Conservation (phyloP, 1,140 invertebrate genomes). For the Macrobrachium nipponense region DNA sequence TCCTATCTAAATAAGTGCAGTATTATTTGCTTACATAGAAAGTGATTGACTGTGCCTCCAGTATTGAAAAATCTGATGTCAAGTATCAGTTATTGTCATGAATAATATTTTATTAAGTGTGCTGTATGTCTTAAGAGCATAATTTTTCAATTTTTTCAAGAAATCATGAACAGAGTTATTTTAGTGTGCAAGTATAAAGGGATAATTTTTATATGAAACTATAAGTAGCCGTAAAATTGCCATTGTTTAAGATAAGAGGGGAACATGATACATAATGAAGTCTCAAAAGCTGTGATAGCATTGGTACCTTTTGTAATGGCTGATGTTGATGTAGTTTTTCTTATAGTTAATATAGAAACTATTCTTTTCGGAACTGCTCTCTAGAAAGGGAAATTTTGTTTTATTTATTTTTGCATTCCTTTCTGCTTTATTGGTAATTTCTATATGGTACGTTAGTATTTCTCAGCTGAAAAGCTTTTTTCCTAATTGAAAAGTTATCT, state of each 20-base stretch:
- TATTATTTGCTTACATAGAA: constrained; percentile 33
- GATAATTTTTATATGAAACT: too few relatives aligned
- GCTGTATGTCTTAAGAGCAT: too few relatives aligned
- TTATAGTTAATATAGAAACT: constrained; percentile 43
- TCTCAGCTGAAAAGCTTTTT: neutral
- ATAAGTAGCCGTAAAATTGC: constrained; percentile 28
- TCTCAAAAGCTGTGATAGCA: constrained; percentile 57
- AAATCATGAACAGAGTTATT: too few relatives aligned
- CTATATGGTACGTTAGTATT: neutral
- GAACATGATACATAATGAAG: neutral
- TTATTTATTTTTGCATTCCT: neutral
- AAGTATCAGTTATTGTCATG: neutral
- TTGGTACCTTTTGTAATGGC: constrained; percentile 43
- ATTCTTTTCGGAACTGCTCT: constrained; percentile 55
- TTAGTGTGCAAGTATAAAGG: too few relatives aligned
- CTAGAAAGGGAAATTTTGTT: constrained; percentile 12
- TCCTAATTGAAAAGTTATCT: too few relatives aligned
- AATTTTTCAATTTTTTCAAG: too few relatives aligned
- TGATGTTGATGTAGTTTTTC: constrained; percentile 4
- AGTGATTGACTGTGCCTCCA: too few relatives aligned
- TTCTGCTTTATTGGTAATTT: constrained; percentile 3
- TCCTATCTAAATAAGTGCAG: neutral
- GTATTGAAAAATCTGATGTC: neutral
- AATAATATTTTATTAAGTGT: neutral
- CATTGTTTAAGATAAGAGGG: neutral